Evolutionary conservation across 2,888 invertebrate species (phyloP).

Genomic region (Platycheirus albimanus): DNA sequence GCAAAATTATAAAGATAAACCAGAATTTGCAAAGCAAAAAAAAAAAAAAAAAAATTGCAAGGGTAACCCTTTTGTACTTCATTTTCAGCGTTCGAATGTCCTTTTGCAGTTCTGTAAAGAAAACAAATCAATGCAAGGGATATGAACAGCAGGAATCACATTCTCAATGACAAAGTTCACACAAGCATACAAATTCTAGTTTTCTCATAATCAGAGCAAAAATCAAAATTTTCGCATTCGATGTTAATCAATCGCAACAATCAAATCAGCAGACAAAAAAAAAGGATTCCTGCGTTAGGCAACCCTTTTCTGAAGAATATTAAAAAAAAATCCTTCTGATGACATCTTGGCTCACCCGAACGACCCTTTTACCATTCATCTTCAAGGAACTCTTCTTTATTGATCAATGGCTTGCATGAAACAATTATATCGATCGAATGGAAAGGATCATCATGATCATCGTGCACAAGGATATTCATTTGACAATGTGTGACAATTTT

Average conservation of each 20-base stretch:
- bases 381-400: constrained; percentile 38
- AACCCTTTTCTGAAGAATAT: constrained; percentile 53
- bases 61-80: constrained; percentile 50
- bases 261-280: constrained; percentile 12
- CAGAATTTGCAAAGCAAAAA: constrained; percentile 43
- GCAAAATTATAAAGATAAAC: constrained; percentile 36
- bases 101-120: constrained; percentile 38
- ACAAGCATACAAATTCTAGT: constrained; percentile 51
- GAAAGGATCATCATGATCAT: constrained; percentile 21
- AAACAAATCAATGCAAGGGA: background rate
- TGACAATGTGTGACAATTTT: constrained; percentile 72
- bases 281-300: constrained; percentile 8
- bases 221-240: constrained; percentile 56
- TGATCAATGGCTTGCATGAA: constrained; percentile 49
- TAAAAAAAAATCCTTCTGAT: constrained; percentile 50
- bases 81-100: constrained; percentile 8
- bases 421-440: constrained; percentile 67
- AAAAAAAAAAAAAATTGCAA: constrained; percentile 1
- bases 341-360: constrained; percentile 69
- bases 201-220: constrained; percentile 70
- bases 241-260: constrained; percentile 65
- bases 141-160: background rate
- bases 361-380: constrained; percentile 66
- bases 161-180: constrained; percentile 55
- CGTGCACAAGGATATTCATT: constrained; percentile 61